Percentiles rank a stretch among this genome's conserved stretches.
Conservation (phyloP, 2,113 vertebrate genomes). For the Shinisaurus crocodilurus region DNA sequence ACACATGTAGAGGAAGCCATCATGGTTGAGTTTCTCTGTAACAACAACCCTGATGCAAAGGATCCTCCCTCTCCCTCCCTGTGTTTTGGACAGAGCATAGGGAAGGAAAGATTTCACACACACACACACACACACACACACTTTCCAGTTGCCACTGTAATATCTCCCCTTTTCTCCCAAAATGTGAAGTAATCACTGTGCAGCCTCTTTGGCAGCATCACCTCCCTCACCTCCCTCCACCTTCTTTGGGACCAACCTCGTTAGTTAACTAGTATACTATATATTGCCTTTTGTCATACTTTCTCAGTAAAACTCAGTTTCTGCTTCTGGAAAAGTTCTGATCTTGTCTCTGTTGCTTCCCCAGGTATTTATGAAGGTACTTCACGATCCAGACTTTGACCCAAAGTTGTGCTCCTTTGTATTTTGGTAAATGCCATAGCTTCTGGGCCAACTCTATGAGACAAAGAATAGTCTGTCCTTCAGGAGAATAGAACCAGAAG, state of each 20-base stretch:
- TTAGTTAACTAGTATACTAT: too few relatives aligned
- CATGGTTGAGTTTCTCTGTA: too few relatives aligned
- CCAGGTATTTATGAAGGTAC: background rate
- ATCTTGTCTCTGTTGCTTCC: background rate
- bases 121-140: too few relatives aligned
- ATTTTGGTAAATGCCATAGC: background rate
- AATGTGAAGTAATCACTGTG: background rate
- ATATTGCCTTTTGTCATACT: background rate
- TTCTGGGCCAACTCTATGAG: background rate
- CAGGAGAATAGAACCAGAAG: background rate
- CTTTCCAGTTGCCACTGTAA: background rate
- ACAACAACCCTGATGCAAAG: too few relatives aligned
- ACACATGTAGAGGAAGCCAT: too few relatives aligned
- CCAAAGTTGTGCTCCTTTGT: background rate
- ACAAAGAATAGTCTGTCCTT: background rate
- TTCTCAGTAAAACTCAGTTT: background rate
- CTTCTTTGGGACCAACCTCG: background rate
- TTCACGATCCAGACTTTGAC: background rate
- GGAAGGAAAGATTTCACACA: background rate
- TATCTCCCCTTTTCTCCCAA: background rate
- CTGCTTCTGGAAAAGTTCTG: background rate
- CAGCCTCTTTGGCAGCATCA: background rate
- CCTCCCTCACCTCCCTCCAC: background rate
- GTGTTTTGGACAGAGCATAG: too few relatives aligned
- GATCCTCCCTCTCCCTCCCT: too few relatives aligned